Evolutionary conservation across 2,797 vertebrate species (phyloP), one percentile per base, ranked within the genome.

Genomic region (Aldrovandia affinis): DNA sequence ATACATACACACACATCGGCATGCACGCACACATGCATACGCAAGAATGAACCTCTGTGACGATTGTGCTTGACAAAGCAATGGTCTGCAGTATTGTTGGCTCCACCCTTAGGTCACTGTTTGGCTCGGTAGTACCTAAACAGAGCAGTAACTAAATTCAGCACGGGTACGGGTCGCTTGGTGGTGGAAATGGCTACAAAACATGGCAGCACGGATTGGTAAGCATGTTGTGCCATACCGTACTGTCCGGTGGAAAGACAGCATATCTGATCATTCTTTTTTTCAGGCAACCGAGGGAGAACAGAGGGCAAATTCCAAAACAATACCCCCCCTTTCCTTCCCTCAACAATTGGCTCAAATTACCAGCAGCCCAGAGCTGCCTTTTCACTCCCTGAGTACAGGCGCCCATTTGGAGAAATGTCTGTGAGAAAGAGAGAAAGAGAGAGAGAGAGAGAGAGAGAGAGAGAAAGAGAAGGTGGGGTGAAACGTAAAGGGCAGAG

Each of bases 371-470:
- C 92, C 92, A 86, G 92, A 89, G 89, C 91, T 91, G 89, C 90
- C 89, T 90, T 90, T 92, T 91, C 89, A 92, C 88, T 92, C 89
- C 89, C 88, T 88, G 88, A 88, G 88, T 90, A 91, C 90, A 94
- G 92, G 91, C 91, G 92, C 94, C 94, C 94, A 94, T 94, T 94
- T 93, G 92, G 88, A 93, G 88, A 91, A 85, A 89, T 89, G 86
- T 89, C 88, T 83, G 87, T 82, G 84, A 86, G 89, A 88, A 90
- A 88, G 57, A 59, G 57, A 59, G 18, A 59, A 28, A 65, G 63
- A 70, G 65, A 12, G 10, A 36, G 65, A 36, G 33, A 70, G 14
- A 70, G 65, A 39, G 3, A 68, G 0, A 33, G 65, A 68, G 30
- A 68, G 65, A 36, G 65, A 20, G 28, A 0, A 5, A 2, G 65